phyloP scores from a whole-genome alignment of 2,113 vertebrate genomes.

The Actenoides hombroni region DNA sequence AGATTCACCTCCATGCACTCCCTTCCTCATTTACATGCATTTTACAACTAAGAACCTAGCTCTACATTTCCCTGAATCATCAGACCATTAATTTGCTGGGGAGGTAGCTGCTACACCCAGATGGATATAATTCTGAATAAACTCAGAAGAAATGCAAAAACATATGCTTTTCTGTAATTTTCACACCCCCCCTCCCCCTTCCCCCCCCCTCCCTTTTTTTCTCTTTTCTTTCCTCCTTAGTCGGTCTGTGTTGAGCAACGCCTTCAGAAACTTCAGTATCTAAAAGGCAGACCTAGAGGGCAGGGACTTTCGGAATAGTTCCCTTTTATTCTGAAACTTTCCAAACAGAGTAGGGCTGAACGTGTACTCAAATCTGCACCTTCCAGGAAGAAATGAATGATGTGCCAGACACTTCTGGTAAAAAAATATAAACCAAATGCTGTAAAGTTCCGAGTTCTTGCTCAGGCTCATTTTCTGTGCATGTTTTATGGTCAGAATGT shows the following conservation, averaged over 20 bases:
- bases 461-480: background rate
- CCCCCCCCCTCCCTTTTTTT: accelerated
- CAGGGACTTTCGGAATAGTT: conserved; percentile 20
- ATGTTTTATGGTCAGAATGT: background rate
- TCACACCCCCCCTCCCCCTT: accelerated
- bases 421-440: conserved; percentile 41
- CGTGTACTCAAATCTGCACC: conserved; percentile 55
- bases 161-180: conserved; percentile 19
- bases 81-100: conserved; percentile 23
- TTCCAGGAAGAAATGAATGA: conserved; percentile 38
- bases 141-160: conserved; percentile 30
- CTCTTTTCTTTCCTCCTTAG: background rate
- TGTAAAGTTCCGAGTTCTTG: background rate
- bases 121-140: conserved; percentile 25
- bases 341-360: conserved; percentile 1
- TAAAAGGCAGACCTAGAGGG: conserved; percentile 31
- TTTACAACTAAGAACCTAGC: background rate
- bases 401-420: conserved; percentile 14
- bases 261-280: conserved; percentile 37
- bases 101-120: conserved; percentile 11
- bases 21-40: background rate
- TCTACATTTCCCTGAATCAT: conserved; percentile 26
- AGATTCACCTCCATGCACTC: background rate
- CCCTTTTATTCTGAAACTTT: conserved; percentile 31
- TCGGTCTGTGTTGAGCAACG: background rate